phyloP scores from a whole-genome alignment of 2,797 vertebrate species.

The Bryconaethiops microstoma region DNA sequence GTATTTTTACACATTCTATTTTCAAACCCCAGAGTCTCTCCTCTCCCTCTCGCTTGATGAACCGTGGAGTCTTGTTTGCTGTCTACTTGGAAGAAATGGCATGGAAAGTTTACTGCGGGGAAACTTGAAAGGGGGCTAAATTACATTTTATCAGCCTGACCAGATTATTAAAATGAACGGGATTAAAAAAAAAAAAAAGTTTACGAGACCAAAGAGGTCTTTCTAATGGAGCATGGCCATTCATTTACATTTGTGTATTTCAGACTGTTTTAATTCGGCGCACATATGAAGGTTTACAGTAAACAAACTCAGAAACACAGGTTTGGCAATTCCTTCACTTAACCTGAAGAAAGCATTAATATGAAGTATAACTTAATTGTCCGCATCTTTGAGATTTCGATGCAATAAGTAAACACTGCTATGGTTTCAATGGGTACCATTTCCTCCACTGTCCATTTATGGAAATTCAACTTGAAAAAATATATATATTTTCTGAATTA shows the following conservation, averaged over 20 bases:
- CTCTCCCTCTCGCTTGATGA: constrained; percentile 54
- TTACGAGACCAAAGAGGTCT: constrained; percentile 56
- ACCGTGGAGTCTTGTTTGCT: constrained; percentile 70
- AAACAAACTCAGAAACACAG: not conserved
- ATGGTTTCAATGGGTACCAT: not conserved
- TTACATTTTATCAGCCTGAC: constrained; percentile 73
- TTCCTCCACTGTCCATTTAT: not conserved
- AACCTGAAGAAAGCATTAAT: not conserved
- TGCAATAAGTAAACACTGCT: too few species aligned
- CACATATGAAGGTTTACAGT: constrained; percentile 10
- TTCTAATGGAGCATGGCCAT: constrained; percentile 39
- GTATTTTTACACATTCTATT: constrained; percentile 78
- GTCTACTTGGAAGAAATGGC: constrained; percentile 65
- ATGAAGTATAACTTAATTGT: not conserved
- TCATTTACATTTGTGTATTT: constrained; percentile 31
- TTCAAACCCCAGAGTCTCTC: constrained; percentile 65
- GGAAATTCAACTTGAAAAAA: not conserved
- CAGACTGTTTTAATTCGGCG: constrained; percentile 24
- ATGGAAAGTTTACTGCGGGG: constrained; percentile 74
- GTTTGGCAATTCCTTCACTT: not conserved
- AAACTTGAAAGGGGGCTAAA: constrained; percentile 72
- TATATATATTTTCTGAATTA: not conserved
- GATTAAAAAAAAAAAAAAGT: constrained; percentile 40
- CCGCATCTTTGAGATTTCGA: too few species aligned
- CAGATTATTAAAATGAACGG: constrained; percentile 72